Conservation (phyloP, 2,113 vertebrate genomes). For the Guaruba guarouba region DNA sequence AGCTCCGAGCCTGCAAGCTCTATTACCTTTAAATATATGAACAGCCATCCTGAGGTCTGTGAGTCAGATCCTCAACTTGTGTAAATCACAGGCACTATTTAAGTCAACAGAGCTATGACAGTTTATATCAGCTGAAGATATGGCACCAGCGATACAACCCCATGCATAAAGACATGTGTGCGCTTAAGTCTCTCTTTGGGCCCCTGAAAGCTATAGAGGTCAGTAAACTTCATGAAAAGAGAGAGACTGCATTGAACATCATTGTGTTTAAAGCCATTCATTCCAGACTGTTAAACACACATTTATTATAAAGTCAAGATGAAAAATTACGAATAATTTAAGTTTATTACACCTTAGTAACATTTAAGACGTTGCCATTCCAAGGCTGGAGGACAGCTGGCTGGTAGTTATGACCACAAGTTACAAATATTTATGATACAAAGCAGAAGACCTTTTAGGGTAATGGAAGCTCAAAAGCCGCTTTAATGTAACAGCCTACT, state of each 20-base stretch:
- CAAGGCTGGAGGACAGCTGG: constrained; percentile 10
- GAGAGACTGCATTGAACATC: neutral
- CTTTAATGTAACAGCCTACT: neutral
- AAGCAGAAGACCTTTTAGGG: constrained; percentile 66
- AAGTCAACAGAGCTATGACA: constrained; percentile 20
- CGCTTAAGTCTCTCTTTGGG: neutral
- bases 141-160: neutral
- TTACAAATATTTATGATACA: constrained; percentile 67
- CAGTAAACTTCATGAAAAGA: neutral
- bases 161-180: neutral
- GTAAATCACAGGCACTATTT: constrained; percentile 1
- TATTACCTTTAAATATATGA: neutral
- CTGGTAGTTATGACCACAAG: constrained; percentile 60
- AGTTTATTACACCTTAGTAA: constrained; percentile 59
- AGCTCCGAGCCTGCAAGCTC: neutral
- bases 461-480: neutral
- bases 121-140: constrained; percentile 15
- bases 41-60: neutral
- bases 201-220: neutral
- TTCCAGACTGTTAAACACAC: constrained; percentile 1
- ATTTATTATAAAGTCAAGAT: constrained; percentile 32
- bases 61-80: neutral
- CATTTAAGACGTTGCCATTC: constrained; percentile 29
- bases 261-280: constrained; percentile 16
- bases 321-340: constrained; percentile 51